Evolutionary conservation across 1,140 invertebrate species (phyloP).

Genomic region (Ceratoteleas bidentatus): DNA sequence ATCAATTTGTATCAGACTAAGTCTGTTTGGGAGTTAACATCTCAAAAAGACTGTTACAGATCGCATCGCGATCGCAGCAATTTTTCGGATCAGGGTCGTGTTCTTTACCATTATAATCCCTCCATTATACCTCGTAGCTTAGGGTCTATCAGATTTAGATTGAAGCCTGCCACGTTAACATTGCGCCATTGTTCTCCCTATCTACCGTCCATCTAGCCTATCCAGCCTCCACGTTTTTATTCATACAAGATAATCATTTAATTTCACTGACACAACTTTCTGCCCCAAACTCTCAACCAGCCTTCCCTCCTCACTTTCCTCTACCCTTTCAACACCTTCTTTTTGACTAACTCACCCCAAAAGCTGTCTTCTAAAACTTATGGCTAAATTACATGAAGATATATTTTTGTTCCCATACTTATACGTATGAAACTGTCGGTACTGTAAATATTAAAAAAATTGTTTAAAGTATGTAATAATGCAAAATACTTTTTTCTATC

Average conservation of each 20-base stretch:
- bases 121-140: slow-evolving; percentile 25
- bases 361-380: too few species aligned
- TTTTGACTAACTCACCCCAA: too few species aligned
- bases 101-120: slow-evolving; percentile 30
- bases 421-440: too few species aligned
- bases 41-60: slow-evolving; percentile 19
- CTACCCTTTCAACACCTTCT: background rate
- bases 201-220: slow-evolving; percentile 13
- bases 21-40: slow-evolving; percentile 20
- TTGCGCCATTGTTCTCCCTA: slow-evolving; percentile 21
- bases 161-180: slow-evolving; percentile 17
- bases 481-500: too few species aligned
- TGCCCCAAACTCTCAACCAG: background rate
- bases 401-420: too few species aligned
- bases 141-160: slow-evolving; percentile 36
- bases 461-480: too few species aligned
- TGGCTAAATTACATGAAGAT: too few species aligned
- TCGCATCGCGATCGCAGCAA: slow-evolving; percentile 11
- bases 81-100: slow-evolving; percentile 24
- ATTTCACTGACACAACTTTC: background rate
- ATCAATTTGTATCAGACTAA: background rate
- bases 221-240: slow-evolving; percentile 1
- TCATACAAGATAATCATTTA: slow-evolving; percentile 5
- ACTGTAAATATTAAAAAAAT: too few species aligned
- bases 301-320: background rate